These are phyloP conservation scores for Diplodus sargus DNA, from an alignment of 2,797 vertebrate genomes.

Conservation along the genomic window DNA sequence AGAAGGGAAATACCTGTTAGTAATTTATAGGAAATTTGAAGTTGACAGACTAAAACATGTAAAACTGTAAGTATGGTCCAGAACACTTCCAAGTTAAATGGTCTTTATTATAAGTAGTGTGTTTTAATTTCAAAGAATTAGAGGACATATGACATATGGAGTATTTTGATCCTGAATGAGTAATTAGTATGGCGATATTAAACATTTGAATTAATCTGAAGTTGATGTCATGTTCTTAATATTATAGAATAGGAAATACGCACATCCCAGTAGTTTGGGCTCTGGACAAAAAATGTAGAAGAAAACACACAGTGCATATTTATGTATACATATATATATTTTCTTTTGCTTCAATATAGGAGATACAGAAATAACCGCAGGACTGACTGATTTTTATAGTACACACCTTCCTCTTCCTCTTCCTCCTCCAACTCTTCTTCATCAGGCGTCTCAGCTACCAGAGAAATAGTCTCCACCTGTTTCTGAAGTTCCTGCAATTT, in stretches of 20 bases:
- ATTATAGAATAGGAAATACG: conserved; percentile 55
- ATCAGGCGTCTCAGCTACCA: conserved; percentile 94
- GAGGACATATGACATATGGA: conserved; percentile 21
- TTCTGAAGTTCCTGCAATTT: conserved; percentile 98
- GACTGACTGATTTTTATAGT: background rate
- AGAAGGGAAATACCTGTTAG: background rate
- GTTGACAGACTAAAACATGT: conserved; percentile 17
- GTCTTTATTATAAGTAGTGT: conserved; percentile 36
- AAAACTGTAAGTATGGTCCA: conserved; percentile 5
- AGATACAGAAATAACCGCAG: background rate
- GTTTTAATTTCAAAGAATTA: conserved; percentile 45
- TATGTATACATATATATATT: background rate
- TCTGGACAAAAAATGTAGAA: conserved; percentile 69
- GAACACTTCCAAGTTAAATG: conserved; percentile 5
- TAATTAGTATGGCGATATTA: conserved; percentile 56
- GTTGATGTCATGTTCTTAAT: conserved; percentile 23
- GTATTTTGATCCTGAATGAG: conserved; percentile 25
- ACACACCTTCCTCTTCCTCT: conserved; percentile 88
- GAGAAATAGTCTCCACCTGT: conserved; percentile 97
- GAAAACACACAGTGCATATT: conserved; percentile 46
- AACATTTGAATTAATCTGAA: conserved; percentile 36
- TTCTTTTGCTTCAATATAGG: background rate
- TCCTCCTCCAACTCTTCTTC: conserved; percentile 97
- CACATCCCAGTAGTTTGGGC: conserved; percentile 75
- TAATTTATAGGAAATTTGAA: background rate